A percentile compares a stretch with the other conserved stretches of the same genome.
Conservation (phyloP, 1,140 invertebrate genomes). For the Armadillidium nasatum region DNA sequence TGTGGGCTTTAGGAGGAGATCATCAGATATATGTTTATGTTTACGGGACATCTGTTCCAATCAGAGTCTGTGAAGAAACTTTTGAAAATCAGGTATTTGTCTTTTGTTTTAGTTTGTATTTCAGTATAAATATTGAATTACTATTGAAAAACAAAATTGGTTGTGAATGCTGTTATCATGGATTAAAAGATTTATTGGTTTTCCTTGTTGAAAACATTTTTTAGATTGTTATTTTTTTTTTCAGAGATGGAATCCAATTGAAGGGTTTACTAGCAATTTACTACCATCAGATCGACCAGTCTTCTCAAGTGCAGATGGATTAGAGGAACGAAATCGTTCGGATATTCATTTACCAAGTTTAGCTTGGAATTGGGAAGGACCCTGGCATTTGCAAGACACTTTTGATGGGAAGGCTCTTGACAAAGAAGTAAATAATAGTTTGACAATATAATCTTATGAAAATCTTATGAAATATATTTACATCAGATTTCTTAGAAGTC, state of each 20-base stretch:
- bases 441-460: too few species aligned
- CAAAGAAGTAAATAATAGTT: constrained; percentile 57
- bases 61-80: constrained; percentile 79
- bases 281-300: constrained; percentile 79
- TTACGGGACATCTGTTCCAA: constrained; percentile 79
- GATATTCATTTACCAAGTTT: constrained; percentile 78
- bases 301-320: constrained; percentile 75
- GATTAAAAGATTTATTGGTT: neutral
- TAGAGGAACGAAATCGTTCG: constrained; percentile 67
- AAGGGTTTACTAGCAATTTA: constrained; percentile 74
- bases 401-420: constrained; percentile 79
- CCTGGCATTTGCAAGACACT: constrained; percentile 83
- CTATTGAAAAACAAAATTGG: too few species aligned
- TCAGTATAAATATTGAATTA: too few species aligned
- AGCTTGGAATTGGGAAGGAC: constrained; percentile 90
- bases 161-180: too few species aligned
- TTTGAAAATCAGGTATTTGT: constrained; percentile 80
- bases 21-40: constrained; percentile 86
- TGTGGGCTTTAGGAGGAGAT: constrained; percentile 88
- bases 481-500: neutral
- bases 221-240: constrained; percentile 29
- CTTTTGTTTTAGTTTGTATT: neutral
- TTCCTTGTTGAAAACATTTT: neutral
- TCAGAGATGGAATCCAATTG: constrained; percentile 79
- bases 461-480: too few species aligned